Percentiles rank a stretch among this genome's conserved stretches.
Conservation (phyloP, 1,140 invertebrate species). For the Pogonomyrmex barbatus region DNA sequence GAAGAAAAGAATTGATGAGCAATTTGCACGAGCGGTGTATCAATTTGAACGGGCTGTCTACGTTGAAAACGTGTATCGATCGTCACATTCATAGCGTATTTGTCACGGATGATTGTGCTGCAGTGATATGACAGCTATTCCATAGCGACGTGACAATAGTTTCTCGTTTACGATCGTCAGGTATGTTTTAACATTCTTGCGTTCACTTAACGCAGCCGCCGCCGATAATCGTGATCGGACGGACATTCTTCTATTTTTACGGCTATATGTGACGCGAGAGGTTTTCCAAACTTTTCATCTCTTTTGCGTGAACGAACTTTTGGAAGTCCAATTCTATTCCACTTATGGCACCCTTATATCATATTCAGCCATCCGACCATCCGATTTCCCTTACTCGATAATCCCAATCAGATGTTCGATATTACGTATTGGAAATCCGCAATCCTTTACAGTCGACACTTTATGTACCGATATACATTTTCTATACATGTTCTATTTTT, state of each 20-base stretch:
- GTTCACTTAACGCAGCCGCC: not conserved
- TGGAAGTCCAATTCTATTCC: conserved; percentile 48
- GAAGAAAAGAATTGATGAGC: not conserved
- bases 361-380: not conserved
- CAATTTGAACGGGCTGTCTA: conserved; percentile 15
- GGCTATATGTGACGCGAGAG: not conserved
- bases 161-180: conserved; percentile 47
- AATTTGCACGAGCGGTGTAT: not conserved
- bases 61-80: conserved; percentile 32
- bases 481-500: not conserved
- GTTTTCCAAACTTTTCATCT: conserved; percentile 3
- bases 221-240: conserved; percentile 40
- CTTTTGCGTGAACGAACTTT: conserved; percentile 14
- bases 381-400: conserved; percentile 35
- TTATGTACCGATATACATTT: conserved; percentile 14
- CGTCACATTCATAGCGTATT: conserved; percentile 21
- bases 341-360: conserved; percentile 21
- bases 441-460: not conserved
- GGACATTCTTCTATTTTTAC: conserved; percentile 28
- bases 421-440: conserved; percentile 20
- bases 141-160: conserved; percentile 17
- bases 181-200: conserved; percentile 30
- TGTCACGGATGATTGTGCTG: conserved; percentile 11
- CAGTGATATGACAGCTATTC: conserved; percentile 39
- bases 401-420: conserved; percentile 36